Evolutionary conservation across 2,113 vertebrate genomes (phyloP).

Genomic region (Megaceryle maxima): DNA sequence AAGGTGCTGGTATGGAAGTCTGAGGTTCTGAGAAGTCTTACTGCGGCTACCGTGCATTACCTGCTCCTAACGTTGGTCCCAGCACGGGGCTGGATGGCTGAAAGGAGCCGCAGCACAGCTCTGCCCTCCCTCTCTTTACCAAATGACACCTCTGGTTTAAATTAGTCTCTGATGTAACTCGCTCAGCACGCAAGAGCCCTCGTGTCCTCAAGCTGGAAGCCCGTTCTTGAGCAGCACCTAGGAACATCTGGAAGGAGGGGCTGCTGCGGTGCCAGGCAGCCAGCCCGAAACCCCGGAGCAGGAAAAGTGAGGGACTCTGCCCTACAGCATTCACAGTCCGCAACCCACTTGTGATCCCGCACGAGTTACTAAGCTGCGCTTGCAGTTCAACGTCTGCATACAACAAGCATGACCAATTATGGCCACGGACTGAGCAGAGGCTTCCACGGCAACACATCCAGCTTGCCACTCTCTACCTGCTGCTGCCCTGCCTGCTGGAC

Average conservation of each 20-base stretch:
- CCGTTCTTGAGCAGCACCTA: accelerated
- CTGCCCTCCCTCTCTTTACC: not conserved
- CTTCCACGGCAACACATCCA: accelerated
- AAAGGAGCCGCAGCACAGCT: not conserved
- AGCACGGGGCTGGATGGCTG: not conserved
- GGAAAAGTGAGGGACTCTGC: not conserved
- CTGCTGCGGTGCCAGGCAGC: not conserved
- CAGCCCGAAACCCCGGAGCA: not conserved
- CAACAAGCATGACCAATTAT: not conserved
- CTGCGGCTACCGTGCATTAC: accelerated
- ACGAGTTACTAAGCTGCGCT: not conserved
- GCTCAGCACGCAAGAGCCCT: not conserved
- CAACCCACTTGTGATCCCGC: not conserved
- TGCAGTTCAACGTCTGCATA: not conserved
- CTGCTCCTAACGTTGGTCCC: not conserved
- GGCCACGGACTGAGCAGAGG: not conserved
- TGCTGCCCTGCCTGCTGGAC: not conserved
- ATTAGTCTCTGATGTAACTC: not conserved
- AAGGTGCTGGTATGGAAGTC: not conserved
- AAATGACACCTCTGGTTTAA: not conserved
- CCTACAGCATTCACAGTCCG: accelerated
- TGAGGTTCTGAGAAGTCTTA: not conserved
- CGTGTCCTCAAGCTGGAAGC: not conserved
- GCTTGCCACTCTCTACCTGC: accelerated
- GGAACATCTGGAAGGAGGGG: accelerated